Conservation (phyloP, 2,113 vertebrate species). For the Callaeas wilsoni region DNA sequence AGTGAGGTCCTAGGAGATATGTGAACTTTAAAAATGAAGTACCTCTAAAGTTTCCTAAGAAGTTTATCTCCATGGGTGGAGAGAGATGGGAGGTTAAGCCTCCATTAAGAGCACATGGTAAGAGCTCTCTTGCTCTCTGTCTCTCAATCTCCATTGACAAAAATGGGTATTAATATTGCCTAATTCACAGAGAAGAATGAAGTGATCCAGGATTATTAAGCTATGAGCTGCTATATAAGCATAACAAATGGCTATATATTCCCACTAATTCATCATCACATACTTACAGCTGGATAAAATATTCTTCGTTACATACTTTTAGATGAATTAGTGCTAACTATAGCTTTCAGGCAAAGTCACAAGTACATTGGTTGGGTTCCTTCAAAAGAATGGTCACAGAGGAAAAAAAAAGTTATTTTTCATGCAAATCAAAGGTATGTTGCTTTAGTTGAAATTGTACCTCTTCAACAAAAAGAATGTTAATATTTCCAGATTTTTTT, state of each 20-base stretch:
- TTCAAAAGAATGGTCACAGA: neutral
- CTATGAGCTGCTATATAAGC: neutral
- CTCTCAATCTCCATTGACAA: neutral
- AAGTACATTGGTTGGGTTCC: neutral
- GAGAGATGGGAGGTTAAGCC: neutral
- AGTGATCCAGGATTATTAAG: neutral
- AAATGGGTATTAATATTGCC: neutral
- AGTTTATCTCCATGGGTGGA: neutral
- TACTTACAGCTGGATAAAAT: neutral
- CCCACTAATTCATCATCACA: neutral
- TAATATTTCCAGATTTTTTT: neutral
- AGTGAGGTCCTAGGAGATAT: fast-evolving
- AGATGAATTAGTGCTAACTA: neutral
- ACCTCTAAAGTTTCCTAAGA: neutral
- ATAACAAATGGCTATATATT: neutral
- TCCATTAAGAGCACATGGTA: neutral
- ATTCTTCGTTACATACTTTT: neutral
- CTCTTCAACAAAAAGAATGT: neutral
- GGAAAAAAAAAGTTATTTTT: neutral
- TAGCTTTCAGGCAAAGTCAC: neutral
- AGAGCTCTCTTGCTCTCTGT: neutral
- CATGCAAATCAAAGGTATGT: neutral
- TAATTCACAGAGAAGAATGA: neutral
- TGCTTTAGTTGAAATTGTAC: neutral
- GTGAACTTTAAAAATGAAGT: neutral